phyloP scores from a whole-genome alignment of 2,797 vertebrate species.

The Fringilla coelebs region DNA sequence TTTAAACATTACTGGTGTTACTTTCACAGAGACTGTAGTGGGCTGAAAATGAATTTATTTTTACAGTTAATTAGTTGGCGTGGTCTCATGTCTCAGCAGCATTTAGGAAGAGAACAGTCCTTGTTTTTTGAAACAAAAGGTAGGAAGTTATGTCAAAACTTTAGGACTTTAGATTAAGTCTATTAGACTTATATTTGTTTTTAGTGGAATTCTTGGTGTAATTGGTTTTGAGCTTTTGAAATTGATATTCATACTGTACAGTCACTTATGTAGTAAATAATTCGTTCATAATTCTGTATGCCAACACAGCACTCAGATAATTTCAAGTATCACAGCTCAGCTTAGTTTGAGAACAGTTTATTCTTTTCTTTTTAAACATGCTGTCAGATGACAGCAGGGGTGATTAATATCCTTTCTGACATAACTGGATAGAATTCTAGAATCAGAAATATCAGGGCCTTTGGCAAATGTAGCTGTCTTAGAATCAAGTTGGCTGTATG shows the following conservation, averaged over 20 bases:
- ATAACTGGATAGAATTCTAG: neutral
- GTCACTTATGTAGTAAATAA: neutral
- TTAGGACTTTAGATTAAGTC: neutral
- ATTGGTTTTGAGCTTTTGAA: neutral
- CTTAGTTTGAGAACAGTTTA: neutral
- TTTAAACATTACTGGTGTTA: neutral
- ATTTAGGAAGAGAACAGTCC: neutral
- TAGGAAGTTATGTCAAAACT: neutral
- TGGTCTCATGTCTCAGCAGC: neutral
- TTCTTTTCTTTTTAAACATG: neutral
- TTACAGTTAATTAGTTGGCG: neutral
- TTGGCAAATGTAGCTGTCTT: neutral
- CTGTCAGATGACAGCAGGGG: neutral
- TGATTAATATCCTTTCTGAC: constrained; percentile 4
- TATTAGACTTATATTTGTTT: neutral
- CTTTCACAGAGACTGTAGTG: neutral
- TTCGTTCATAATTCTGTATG: neutral
- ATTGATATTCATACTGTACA: neutral
- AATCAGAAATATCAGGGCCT: neutral
- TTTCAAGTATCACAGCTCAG: neutral
- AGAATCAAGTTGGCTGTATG: neutral
- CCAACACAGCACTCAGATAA: neutral
- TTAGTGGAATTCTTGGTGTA: neutral
- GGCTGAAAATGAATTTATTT: neutral
- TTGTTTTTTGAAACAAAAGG: neutral